Evolutionary conservation across 37 sponge, comb jelly and placozoan species (phyloP), one percentile per base, ranked within the genome.

Genomic region (Eunapius fragilis): DNA sequence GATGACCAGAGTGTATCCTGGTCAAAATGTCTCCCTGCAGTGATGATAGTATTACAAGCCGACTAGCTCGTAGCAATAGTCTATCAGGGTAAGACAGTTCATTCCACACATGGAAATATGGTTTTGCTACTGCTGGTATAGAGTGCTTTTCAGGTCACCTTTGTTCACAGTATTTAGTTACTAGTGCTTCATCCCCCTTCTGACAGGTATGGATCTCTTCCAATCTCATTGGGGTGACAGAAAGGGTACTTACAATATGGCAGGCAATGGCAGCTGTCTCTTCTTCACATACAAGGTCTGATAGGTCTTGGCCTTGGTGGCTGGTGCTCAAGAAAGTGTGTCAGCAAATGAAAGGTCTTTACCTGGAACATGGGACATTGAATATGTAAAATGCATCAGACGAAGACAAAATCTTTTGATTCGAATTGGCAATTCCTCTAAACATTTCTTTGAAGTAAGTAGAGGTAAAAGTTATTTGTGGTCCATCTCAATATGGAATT

Each of bases 401-500:
- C 74, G 14, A 34, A 80, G 68, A 0, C 69, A 28, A 31, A 80
- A 82, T 70, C 83, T 25, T 71, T 82, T 73, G 36, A 82, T 31
- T 70, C 83, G 31, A 31, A 82, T 32, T 31, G 83, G 83, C 6
- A 82, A n/a, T 31, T 82, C 83, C 24, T 69, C 70, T 34, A 82
- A 25, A 31, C 69, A 33, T 37, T 75, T n/a, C 69, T 84, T 73
- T 75, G 32, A 35, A 26, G 33, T 37, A 37, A 84, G 41, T 6
- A 84, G 27, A 30, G 75, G 75, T 38, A 84, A 30, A 4, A 84
- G 31, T 49, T 76, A 67, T 36, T 84, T 84, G 49, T 84, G 84
- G 75, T 74, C 48, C 24, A 58, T 84, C 11, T 84, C 47, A n/a
- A 84, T 28, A 45, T 84, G 83, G 78, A 78, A 77, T 13, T 78